Base-by-base conservation (phyloP, 2,113 vertebrate species). In the Strix aluco region DNA sequence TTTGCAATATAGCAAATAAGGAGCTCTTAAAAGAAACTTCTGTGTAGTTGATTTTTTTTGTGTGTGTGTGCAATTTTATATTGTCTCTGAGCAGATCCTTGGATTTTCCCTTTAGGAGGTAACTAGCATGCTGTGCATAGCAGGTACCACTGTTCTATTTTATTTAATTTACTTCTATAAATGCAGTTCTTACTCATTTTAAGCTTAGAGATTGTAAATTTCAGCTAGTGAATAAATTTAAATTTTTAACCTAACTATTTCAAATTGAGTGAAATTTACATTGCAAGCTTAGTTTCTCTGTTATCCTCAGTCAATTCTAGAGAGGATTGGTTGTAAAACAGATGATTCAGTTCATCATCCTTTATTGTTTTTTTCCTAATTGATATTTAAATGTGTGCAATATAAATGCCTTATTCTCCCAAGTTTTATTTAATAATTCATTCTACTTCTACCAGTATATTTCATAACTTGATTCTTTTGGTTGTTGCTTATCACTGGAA, bases 351-450 rank as follows among this genome's bases (percentile, higher is more conserved):
- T 97, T 94, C 66, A 86, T 88, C 82, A 95, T 95, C 78, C 85
- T 94, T 94, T 96, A 92, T 93, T 97, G 75, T 52, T 66, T 85
- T 57, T 69, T 96, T 83, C 51, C 88, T 97, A 97, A 98, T 90
- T 97, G 97, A 92, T 97, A 96, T 97, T 98, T 98, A 97, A 97
- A 96, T 96, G 69, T 90, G 92, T 89, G 63, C 72, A 84, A 94
- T 92, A 97, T 66, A 85, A 95, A 95, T 96, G 66, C 72, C 69
- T 95, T 94, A 87, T 86, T 94, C 85, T 94, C 54, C 18, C 62
- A 77, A 80, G 93, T 84, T 96, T 84, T 77, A 70, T 71, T 95
- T 96, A 96, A 95, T 94, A 88, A 95, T 91, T 97, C 82, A 91
- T 91, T 77, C 27, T 93, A 66, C 10, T 81, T 94, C 83, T 90